phyloP scores from a whole-genome alignment of 2,888 invertebrate species.

The Hoplodrina blanda region DNA sequence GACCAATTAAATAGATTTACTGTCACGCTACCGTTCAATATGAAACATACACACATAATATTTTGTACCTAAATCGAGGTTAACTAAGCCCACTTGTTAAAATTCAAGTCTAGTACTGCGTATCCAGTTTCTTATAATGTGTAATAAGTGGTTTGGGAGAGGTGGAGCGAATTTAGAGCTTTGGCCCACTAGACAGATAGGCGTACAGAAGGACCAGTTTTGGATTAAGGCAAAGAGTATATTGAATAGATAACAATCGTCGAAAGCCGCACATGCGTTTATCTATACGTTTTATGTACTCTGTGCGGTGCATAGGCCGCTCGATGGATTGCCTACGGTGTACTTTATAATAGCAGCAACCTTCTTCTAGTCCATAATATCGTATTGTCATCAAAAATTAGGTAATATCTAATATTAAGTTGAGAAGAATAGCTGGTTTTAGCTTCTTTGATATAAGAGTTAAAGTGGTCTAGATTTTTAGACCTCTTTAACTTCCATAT shows the following conservation, averaged over 20 bases:
- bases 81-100: constrained; percentile 44
- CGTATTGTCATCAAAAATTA: too few species aligned
- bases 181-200: neutral
- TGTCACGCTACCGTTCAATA: constrained; percentile 16
- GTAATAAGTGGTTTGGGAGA: constrained; percentile 54
- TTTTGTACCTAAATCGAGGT: constrained; percentile 44
- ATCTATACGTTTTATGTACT: too few species aligned
- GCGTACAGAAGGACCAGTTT: constrained; percentile 12
- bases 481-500: too few species aligned
- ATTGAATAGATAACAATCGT: neutral
- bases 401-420: too few species aligned
- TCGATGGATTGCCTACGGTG: too few species aligned
- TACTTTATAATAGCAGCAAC: neutral
- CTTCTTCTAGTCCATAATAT: neutral
- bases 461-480: too few species aligned
- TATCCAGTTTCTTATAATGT: constrained; percentile 57
- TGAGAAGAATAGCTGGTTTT: too few species aligned
- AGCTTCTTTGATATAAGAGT: too few species aligned
- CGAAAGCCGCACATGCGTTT: too few species aligned
- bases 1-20: constrained; percentile 30
- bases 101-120: constrained; percentile 50
- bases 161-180: constrained; percentile 58
- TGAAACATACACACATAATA: constrained; percentile 29
- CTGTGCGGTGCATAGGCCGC: too few species aligned
- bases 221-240: neutral